These are phyloP conservation scores for Littorina saxatilis DNA, from an alignment of 1,140 invertebrate species.

Conservation along the genomic window DNA sequence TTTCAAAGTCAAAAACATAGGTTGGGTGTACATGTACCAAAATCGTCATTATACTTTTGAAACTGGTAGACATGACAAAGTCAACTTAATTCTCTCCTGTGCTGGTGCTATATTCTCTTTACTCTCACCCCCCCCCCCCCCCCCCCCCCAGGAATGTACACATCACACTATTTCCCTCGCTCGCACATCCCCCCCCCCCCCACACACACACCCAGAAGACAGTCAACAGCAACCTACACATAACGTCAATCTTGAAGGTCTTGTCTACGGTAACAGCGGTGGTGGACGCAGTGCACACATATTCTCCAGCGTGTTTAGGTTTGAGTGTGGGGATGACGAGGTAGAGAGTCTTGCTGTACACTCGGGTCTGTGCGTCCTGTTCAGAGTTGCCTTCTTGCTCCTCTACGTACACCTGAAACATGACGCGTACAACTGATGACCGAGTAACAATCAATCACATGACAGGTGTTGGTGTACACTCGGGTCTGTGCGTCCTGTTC, in stretches of 20 bases:
- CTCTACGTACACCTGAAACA: constrained; percentile 9
- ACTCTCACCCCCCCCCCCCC: not conserved
- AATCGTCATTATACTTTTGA: too few species aligned
- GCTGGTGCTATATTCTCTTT: too few species aligned
- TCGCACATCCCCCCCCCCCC: too few species aligned
- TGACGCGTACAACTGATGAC: too few species aligned
- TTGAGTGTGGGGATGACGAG: not conserved
- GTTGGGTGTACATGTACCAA: too few species aligned
- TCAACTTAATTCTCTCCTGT: too few species aligned
- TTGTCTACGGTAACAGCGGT: not conserved
- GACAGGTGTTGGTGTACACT: not conserved
- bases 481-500: not conserved
- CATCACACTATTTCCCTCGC: too few species aligned
- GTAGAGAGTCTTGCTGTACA: not conserved
- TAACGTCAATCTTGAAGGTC: not conserved
- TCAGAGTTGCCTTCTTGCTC: not conserved
- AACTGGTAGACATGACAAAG: too few species aligned
- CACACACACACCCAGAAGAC: too few species aligned
- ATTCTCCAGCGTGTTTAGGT: not conserved
- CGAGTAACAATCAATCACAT: not conserved
- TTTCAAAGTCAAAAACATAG: too few species aligned
- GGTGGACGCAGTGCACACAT: constrained; percentile 12
- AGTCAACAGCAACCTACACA: not conserved
- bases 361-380: not conserved
- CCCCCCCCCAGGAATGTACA: not conserved